Base-by-base conservation (phyloP, 2,113 vertebrate genomes). In the Polypterus bichir region DNA sequence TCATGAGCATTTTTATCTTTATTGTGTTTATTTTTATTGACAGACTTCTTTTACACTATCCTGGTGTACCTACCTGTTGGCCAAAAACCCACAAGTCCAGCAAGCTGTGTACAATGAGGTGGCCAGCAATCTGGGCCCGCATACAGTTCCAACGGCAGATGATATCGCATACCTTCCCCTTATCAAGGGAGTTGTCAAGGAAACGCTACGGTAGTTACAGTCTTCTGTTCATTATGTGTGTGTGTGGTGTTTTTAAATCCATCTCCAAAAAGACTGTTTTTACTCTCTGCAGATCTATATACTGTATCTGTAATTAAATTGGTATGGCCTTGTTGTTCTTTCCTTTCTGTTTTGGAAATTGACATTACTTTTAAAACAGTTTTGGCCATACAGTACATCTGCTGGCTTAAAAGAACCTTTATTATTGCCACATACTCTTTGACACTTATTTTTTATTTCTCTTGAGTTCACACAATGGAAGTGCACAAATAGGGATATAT, bases 41-140 rank as follows among this genome's bases (percentile, higher is more conserved):
- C 62, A 95, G 94, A 96, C 89, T 1, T 94, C 91, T 11, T 93
- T 92, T 76, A 93, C 90, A 0, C 72, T 94, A 60, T 92, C 92
- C 2, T 94, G 92, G 93, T 85, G 88, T 46, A 76, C 72, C 7
- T 92, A 91, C 63, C 79, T 97, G 59, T 74, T 97, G 64, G 94
- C 92, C 3, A 85, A 71, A 3, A 77, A 94, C 64, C 91, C 91
- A 3, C 71, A 77, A 6, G 70, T 86, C 48, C 92, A 97, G 62
- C 74, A 90, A 72, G 62, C 78, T 61, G 84, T 95, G 72, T 86
- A 86, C 55, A 69, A 66, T 9, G 87, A 96, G 73, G 83, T 93
- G 63, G 69, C 67, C 3, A 70, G 44, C 44, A 88, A 86, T 4
- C 61, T 94, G 65, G 86, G 84, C 5, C 76, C 78, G 10, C 70